A percentile compares a stretch with the other conserved stretches of the same genome.
phyloP scores from a whole-genome alignment of 2,888 invertebrate species.

The Limnephilus lunatus region DNA sequence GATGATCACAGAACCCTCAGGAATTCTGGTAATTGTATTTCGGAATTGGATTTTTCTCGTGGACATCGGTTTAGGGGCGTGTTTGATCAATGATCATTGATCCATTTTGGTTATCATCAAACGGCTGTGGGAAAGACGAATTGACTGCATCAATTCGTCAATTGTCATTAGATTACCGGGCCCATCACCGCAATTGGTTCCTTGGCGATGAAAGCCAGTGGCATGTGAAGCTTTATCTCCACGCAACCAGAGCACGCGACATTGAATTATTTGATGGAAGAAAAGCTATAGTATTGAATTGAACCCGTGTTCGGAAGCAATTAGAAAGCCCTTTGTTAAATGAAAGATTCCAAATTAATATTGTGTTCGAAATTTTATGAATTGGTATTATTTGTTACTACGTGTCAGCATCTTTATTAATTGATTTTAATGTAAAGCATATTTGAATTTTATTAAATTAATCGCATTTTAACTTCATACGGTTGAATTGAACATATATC shows the following conservation, averaged over 20 bases:
- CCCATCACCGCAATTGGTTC: slow-evolving; percentile 31
- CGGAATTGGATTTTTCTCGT: slow-evolving; percentile 48
- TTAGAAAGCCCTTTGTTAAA: not conserved
- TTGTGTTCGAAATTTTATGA: no score
- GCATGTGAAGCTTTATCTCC: not conserved
- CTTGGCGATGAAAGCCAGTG: not conserved
- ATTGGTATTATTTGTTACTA: no score
- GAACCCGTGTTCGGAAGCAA: slow-evolving; percentile 23
- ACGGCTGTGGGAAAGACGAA: slow-evolving; percentile 17
- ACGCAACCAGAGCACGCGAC: slow-evolving; percentile 16
- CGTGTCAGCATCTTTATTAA: no score
- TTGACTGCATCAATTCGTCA: no score
- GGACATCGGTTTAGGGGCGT: slow-evolving; percentile 30
- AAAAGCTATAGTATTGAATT: not conserved
- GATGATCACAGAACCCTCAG: not conserved
- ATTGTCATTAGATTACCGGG: slow-evolving; percentile 36
- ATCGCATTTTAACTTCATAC: no score
- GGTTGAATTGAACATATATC: no score
- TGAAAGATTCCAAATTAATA: not conserved
- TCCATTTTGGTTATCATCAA: slow-evolving; percentile 21
- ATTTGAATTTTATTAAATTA: no score
- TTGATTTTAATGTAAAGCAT: no score
- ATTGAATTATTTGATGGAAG: slow-evolving; percentile 1
- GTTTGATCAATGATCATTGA: not conserved
- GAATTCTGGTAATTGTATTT: slow-evolving; percentile 48